Evolutionary conservation across 2,888 invertebrate species (phyloP), one percentile per base, ranked within the genome.

Genomic region (Archips xylosteana): DNA sequence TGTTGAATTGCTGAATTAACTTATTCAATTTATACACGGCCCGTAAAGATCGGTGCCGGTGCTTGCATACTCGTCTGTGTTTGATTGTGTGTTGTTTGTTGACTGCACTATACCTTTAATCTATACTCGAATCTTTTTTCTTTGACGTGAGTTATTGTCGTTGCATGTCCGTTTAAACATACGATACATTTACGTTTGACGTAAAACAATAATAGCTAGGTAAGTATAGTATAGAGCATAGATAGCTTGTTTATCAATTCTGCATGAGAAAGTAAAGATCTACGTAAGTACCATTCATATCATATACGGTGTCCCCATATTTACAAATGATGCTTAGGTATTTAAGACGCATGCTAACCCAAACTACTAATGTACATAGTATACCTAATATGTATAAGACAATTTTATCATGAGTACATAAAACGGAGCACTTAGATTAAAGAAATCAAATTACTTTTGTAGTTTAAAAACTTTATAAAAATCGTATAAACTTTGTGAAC

Each of bases 31-130:
- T 39, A 57, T 69, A 63, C 23, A 47, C 64, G 63, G 32, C n/a
- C 49, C 59, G 59, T 49, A 59, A 57, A 72, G 62, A 59, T 65
- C 47, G 64, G 59, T 71, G 65, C 51, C 13, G 34, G 36, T 15
- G 13, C 9, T 49, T 2, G 13, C 9, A 34, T 2, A 63, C 9
- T 54, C 47, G 3, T 9, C 47, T 72, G 61, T 45, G 54, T 75
- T 71, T 71, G 77, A 72, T 78, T 78, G 79, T 79, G 78, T 77
- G 76, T 80, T 78, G 71, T 77, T 75, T 72, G 71, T 74, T 66
- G 62, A 34, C 63, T 73, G 59, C 49, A 66, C 70, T 76, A 13
- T 57, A 34, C 70, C 65, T 36, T 32, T 47, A n/a, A 34, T 36
- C 34, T 64, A 36, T 8, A 49, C 10, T 63, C 34, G 39, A 15